A percentile compares a stretch with the other conserved stretches of the same genome.
phyloP scores from a whole-genome alignment of 1,140 invertebrate genomes.

The Ctenoplectra terminalis region DNA sequence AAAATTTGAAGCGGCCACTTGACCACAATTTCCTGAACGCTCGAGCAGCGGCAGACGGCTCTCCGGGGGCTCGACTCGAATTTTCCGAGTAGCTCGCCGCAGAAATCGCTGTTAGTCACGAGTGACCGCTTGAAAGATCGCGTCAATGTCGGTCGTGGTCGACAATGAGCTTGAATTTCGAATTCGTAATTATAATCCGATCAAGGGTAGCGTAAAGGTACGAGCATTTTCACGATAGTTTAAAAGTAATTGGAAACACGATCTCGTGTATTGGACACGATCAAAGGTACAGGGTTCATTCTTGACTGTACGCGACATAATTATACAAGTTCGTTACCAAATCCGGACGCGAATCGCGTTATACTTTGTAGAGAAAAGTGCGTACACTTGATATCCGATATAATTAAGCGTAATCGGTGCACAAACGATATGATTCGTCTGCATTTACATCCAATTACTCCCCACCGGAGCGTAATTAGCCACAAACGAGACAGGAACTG shows the following conservation, averaged over 20 bases:
- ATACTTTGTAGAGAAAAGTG: slow-evolving; percentile 8
- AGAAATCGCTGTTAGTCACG: slow-evolving; percentile 34
- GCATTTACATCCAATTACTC: slow-evolving; percentile 42
- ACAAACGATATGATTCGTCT: slow-evolving; percentile 25
- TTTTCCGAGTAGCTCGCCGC: slow-evolving; percentile 17
- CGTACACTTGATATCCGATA: background rate
- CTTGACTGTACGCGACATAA: background rate
- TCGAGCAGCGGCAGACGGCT: background rate
- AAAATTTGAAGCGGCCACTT: slow-evolving; percentile 38
- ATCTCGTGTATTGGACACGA: background rate
- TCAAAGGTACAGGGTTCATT: background rate
- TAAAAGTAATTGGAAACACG: slow-evolving; percentile 22
- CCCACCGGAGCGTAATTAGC: slow-evolving; percentile 17
- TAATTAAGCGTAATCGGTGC: slow-evolving; percentile 37
- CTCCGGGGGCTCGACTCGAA: slow-evolving; percentile 3
- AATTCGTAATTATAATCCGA: slow-evolving; percentile 7
- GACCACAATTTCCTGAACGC: slow-evolving; percentile 30
- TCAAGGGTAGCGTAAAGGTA: background rate
- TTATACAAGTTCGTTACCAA: background rate
- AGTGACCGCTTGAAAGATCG: slow-evolving; percentile 7
- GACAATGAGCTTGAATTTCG: slow-evolving; percentile 19
- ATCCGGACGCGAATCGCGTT: background rate
- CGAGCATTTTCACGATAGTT: slow-evolving; percentile 9
- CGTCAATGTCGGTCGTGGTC: background rate
- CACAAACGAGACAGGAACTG: slow-evolving; percentile 34